phyloP scores from a whole-genome alignment of 2,113 vertebrate species.

The Tragelaphus buxtoni region DNA sequence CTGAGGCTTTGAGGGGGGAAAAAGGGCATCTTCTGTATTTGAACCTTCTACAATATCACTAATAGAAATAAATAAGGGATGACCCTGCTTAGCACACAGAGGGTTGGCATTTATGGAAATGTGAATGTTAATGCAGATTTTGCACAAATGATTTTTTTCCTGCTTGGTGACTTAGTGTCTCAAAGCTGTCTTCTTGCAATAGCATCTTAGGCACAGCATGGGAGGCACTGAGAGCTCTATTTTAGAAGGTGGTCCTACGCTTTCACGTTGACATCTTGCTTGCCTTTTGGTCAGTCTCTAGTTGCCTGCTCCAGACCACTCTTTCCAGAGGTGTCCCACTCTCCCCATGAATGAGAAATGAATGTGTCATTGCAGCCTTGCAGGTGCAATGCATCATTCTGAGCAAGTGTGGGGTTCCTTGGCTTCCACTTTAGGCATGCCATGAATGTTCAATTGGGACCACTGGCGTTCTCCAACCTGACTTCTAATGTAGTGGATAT shows the following conservation, averaged over 20 bases:
- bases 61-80: background rate
- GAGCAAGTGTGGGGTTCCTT: background rate
- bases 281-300: conserved; percentile 6
- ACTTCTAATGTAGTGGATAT: background rate
- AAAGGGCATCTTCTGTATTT: background rate
- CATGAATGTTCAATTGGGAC: conserved; percentile 35
- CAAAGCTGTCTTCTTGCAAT: background rate
- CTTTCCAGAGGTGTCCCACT: background rate
- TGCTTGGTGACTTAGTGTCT: background rate
- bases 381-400: conserved; percentile 54
- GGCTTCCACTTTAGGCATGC: background rate
- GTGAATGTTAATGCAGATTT: background rate
- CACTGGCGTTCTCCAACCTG: background rate
- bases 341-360: conserved; percentile 41
- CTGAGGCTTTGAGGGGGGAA: background rate
- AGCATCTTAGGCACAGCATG: background rate
- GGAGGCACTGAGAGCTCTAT: conserved; percentile 1
- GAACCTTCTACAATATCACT: background rate
- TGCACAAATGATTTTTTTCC: background rate
- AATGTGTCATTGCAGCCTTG: background rate
- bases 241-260: conserved; percentile 16
- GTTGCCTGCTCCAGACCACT: background rate
- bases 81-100: background rate
- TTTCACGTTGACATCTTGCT: conserved; percentile 30
- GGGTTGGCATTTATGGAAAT: background rate